Evolutionary conservation across 1,140 invertebrate species (phyloP).

Genomic region (Lineus longissimus): DNA sequence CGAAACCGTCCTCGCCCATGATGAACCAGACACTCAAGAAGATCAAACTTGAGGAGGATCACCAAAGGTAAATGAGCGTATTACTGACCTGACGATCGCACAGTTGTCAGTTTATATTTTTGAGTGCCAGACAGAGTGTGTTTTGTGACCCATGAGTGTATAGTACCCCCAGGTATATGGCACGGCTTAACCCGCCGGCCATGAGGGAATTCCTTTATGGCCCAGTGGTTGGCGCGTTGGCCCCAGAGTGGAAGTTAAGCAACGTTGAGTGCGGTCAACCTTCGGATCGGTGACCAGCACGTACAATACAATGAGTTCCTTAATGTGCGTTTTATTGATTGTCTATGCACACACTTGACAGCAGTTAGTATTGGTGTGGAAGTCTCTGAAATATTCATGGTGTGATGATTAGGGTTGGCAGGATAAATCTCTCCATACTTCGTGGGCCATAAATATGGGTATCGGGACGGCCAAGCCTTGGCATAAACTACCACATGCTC

Average conservation of each 20-base stretch:
- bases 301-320: no score
- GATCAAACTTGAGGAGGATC: constrained; percentile 17
- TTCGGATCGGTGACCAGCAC: no score
- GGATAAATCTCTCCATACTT: no score
- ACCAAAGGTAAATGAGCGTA: constrained; percentile 10
- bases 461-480: no score
- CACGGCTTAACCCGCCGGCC: neutral
- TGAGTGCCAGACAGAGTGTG: neutral
- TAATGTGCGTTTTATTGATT: neutral
- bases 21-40: neutral
- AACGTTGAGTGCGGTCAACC: no score
- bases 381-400: no score
- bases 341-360: neutral
- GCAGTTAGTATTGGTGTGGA: neutral
- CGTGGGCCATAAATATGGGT: no score
- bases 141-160: neutral
- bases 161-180: neutral
- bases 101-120: neutral
- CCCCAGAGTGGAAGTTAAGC: no score
- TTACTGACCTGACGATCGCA: neutral
- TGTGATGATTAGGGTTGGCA: no score
- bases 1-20: neutral
- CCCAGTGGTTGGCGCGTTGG: no score
- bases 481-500: no score
- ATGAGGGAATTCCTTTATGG: no score